Base-by-base conservation (phyloP, 2,113 vertebrate genomes). In the Cardinalis cardinalis region DNA sequence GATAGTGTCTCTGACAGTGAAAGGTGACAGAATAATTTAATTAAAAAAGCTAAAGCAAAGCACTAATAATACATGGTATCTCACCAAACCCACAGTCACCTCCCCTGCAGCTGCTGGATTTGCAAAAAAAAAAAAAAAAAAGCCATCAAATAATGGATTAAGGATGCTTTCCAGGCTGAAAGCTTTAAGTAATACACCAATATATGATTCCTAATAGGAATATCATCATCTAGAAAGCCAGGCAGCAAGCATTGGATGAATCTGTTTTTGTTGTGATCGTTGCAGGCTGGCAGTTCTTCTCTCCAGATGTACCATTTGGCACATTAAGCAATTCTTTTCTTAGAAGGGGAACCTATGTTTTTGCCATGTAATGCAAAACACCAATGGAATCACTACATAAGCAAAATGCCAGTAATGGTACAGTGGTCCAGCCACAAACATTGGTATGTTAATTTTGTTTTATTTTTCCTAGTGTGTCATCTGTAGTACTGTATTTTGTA, bases 371-470 rank as follows among this genome's bases (percentile, higher is more conserved):
- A 95, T 97, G 97, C 97, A 97, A 97, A 98, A 98, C 97, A 98
- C 98, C 98, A 98, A 95, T 97, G 97, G 98, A 98, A 98, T 98
- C 98, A 98, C 98, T 98, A 98, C 97, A 98, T 98, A 98, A 98
- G 98, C 98, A 97, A 98, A 98, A 98, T 98, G 98, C 98, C 98
- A 98, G 98, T 97, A 97, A 97, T 96, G 97, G 97, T 97, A 98
- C 96, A 98, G 98, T 96, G 98, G 98, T 97, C 76, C 97, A 96
- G 97, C 98, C 98, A 97, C 98, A 98, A 98, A 98, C 97, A 95
- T 61, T 95, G 96, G 97, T 97, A 98, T 97, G 98, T 97, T 98
- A 97, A 97, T 98, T 98, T 98, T 98, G 97, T 98, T 98, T 98
- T 95, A 95, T 97, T 98, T 98, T 96, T 96, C 93, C 94, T 90